Evolutionary conservation across 1,140 invertebrate species (phyloP), one percentile per base, ranked within the genome.

Genomic region (Aleiodes sp.): DNA sequence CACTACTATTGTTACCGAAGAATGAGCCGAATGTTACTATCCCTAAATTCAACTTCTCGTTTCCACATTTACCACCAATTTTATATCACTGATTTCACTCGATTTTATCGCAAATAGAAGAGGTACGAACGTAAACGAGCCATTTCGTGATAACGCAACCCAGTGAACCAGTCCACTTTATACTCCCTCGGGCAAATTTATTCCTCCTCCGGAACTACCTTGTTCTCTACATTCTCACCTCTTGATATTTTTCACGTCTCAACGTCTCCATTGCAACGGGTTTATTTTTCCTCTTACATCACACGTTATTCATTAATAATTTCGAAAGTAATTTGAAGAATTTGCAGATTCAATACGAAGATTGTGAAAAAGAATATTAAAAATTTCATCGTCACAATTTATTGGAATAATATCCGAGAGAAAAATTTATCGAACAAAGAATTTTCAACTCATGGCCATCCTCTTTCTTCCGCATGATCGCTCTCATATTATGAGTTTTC

Each of bases 1-100:
- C 4, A 21, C 7, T 10, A 52, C 26, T 16, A 21, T 4, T 24
- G 19, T 52, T 6, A 9, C 26, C 16, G 9, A 52, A 52, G 46
- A 52, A 52, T 52, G 2, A 16, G 16, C 19, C 12, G 46, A 52
- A 52, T n/a, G n/a, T 52, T 46, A 24, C 46, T 52, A 52, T 21
- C 46, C 26, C 46, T 16, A 24, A 24, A 52, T 21, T 26, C 46
- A 9, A 52, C 46, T 52, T 7, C 26, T 21, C n/a, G n/a, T 24
- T 52, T 52, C 46, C 16, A 52, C 46, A 52, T 52, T 52, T 52
- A 21, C 46, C 46, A 52, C 46, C 46, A 16, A n/a, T 52, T 52
- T 52, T 52, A 52, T 52, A 16, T 21, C 46, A 24, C 46, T n/a
- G 21, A 8, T 52, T 8, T 52, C 10, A 52, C n/a, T 24, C 21